Percentiles rank a stretch among this genome's conserved stretches.
Evolutionary conservation across 2,797 vertebrate genomes (phyloP).

Genomic region (Scarus forsteni): DNA sequence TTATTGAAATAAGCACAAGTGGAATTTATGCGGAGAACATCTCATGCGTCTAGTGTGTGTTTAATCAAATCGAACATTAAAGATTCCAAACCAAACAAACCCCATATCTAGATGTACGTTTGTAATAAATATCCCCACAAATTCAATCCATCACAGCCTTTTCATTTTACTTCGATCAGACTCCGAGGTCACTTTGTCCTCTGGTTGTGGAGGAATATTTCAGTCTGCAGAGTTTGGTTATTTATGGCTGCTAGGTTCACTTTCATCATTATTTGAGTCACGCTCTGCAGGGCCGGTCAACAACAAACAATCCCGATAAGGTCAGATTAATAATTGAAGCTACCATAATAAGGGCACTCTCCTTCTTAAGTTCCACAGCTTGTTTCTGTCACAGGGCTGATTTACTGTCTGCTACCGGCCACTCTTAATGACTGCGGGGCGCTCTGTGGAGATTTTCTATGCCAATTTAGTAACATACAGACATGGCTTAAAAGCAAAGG

Average conservation of each 20-base stretch:
- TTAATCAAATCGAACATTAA: conserved; percentile 1
- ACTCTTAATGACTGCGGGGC: conserved; percentile 48
- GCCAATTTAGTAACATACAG: conserved; percentile 38
- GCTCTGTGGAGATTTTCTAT: conserved; percentile 16
- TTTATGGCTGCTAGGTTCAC: conserved; percentile 33
- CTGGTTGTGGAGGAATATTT: conserved; percentile 17
- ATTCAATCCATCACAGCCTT: not conserved
- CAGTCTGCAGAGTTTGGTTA: conserved; percentile 23
- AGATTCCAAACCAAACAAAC: conserved; percentile 10
- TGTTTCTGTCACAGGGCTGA: conserved; percentile 53
- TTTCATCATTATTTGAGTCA: conserved; percentile 69
- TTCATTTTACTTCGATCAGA: conserved; percentile 10
- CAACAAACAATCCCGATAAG: conserved; percentile 74
- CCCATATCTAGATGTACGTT: not conserved
- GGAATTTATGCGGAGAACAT: conserved; percentile 24
- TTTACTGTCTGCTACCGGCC: conserved; percentile 35
- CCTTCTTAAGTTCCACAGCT: conserved; percentile 50
- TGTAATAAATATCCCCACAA: not conserved
- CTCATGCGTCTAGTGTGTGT: conserved; percentile 3
- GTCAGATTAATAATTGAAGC: conserved; percentile 74
- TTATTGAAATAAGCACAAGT: conserved; percentile 35
- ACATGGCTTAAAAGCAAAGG: conserved; percentile 27
- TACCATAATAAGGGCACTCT: conserved; percentile 64
- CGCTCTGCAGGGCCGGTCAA: conserved; percentile 49
- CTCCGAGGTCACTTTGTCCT: conserved; percentile 12